A percentile compares a stretch with the other conserved stretches of the same genome.
Evolutionary conservation across 2,797 vertebrate genomes (phyloP).

Genomic region (Discoglossus pictus): DNA sequence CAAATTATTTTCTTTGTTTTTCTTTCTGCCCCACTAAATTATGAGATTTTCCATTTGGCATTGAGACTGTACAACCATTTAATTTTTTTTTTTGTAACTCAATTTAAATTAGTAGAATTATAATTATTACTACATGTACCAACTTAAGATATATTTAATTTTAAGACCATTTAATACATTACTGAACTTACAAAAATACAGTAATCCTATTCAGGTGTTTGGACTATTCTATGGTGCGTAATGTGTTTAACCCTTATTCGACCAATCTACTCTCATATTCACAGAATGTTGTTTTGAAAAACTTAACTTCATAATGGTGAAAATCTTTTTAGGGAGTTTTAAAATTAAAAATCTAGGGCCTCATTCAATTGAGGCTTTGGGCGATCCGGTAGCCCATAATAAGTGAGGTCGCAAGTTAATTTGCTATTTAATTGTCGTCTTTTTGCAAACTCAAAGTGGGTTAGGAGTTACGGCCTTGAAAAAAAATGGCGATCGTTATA

Average conservation of each 20-base stretch:
- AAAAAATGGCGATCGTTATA: no score
- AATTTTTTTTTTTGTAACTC: constrained; percentile 23
- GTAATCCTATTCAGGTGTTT: constrained; percentile 45
- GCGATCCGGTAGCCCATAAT: no score
- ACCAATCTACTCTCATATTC: no score
- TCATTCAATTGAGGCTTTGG: no score
- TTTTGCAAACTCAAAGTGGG: no score
- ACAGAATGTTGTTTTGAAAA: no score
- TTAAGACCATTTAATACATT: constrained; percentile 34
- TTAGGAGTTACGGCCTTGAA: no score
- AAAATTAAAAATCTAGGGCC: no score
- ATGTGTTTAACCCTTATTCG: constrained; percentile 13
- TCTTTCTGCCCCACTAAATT: constrained; percentile 24
- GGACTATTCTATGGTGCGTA: constrained; percentile 3
- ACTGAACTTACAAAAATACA: constrained; percentile 13
- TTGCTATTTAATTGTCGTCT: no score
- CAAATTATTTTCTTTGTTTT: constrained; percentile 35
- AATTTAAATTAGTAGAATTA: constrained; percentile 21
- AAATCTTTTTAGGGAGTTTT: no score
- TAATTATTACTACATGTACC: constrained; percentile 40
- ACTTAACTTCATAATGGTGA: no score
- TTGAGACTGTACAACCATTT: constrained; percentile 3
- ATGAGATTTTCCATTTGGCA: constrained; percentile 35
- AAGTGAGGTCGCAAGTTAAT: no score
- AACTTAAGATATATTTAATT: constrained; percentile 44